phyloP scores from a whole-genome alignment of 2,113 vertebrate species.

The Lampris incognitus region DNA sequence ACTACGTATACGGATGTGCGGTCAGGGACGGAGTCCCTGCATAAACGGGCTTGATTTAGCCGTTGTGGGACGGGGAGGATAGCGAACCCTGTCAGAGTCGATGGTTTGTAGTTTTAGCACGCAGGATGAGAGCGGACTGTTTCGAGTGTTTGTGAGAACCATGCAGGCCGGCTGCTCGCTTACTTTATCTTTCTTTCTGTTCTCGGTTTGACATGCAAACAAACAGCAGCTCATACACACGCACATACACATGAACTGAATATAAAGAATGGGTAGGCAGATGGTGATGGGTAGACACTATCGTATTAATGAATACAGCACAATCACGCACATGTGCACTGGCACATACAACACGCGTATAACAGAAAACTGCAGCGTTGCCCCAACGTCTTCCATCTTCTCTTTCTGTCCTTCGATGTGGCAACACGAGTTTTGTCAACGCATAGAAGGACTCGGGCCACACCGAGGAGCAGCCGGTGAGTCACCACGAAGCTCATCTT shows the following conservation, averaged over 20 bases:
- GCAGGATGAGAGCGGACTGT: slow-evolving; percentile 31
- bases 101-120: slow-evolving; percentile 19
- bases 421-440: slow-evolving; percentile 9
- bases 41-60: slow-evolving; percentile 57
- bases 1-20: slow-evolving; percentile 41
- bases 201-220: slow-evolving; percentile 16
- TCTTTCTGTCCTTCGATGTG: background rate
- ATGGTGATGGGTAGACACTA: no score
- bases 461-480: slow-evolving; percentile 30
- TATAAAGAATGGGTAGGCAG: no score
- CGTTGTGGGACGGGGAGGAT: background rate
- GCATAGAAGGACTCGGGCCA: slow-evolving; percentile 12
- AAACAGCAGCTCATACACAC: background rate
- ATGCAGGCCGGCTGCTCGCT: slow-evolving; percentile 6
- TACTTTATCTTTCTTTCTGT: slow-evolving; percentile 14
- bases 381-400: slow-evolving; percentile 7
- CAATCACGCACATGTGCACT: no score
- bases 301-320: no score
- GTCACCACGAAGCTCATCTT: slow-evolving; percentile 17
- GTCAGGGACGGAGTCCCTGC: slow-evolving; percentile 23
- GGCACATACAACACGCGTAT: no score
- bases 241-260: background rate
- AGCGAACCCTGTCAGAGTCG: slow-evolving; percentile 43
- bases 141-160: slow-evolving; percentile 28
- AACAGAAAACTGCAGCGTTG: slow-evolving; percentile 10